Percentiles rank a stretch among this genome's conserved stretches.
These are phyloP conservation scores for Cyanoderma ruficeps DNA, from an alignment of 2,113 vertebrate species.

Conservation along the genomic window DNA sequence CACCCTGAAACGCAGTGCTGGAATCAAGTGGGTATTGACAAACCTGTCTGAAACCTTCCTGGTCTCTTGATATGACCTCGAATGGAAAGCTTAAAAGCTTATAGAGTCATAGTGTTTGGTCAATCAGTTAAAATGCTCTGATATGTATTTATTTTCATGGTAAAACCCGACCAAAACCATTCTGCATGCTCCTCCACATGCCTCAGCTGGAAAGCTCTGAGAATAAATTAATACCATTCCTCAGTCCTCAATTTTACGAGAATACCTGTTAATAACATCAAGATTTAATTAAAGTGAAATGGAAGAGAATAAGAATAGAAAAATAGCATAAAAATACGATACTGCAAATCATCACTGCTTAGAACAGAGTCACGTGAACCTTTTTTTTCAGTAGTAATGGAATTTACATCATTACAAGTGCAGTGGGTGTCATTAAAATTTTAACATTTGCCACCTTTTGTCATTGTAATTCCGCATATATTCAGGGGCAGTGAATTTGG, in stretches of 20 bases:
- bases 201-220: constrained; percentile 3
- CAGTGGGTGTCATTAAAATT: neutral
- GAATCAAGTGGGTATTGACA: constrained; percentile 25
- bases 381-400: neutral
- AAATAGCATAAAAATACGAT: neutral
- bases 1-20: neutral
- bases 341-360: neutral
- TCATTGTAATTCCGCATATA: constrained; percentile 13
- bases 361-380: neutral
- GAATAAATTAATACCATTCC: constrained; percentile 22
- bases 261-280: neutral
- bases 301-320: neutral
- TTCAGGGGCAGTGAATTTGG: neutral
- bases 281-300: constrained; percentile 7
- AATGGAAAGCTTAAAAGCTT: constrained; percentile 22
- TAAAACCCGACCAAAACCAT: constrained; percentile 26
- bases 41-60: constrained; percentile 19
- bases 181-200: neutral
- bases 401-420: neutral
- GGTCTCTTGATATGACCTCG: neutral
- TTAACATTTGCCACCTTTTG: constrained; percentile 12
- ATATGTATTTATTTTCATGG: constrained; percentile 25
- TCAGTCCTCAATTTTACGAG: neutral
- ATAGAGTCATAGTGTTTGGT: neutral
- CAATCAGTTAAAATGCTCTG: constrained; percentile 23